Percentiles rank a stretch among this genome's conserved stretches.
phyloP scores from a whole-genome alignment of 2,888 invertebrate genomes.

The Chaitophorus viminalis region DNA sequence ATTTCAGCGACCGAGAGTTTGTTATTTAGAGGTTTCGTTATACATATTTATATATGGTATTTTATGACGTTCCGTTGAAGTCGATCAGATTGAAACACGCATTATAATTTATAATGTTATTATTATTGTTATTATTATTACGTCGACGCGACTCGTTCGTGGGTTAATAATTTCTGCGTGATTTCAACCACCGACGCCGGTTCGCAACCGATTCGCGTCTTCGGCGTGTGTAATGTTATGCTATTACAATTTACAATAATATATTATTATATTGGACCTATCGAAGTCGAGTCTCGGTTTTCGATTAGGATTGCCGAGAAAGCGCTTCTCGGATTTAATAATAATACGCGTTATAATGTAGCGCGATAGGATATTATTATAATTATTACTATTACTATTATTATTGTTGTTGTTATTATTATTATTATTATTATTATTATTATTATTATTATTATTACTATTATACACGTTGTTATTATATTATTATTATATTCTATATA shows the following conservation, averaged over 20 bases:
- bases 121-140: too few species aligned
- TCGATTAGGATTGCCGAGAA: background rate
- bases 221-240: background rate
- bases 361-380: background rate
- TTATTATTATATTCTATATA: background rate
- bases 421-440: too few species aligned
- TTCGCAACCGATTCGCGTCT: background rate
- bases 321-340: background rate
- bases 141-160: too few species aligned
- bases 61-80: too few species aligned
- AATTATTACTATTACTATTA: too few species aligned
- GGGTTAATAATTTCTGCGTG: background rate
- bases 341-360: background rate
- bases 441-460: too few species aligned
- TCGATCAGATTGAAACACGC: too few species aligned
- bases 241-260: background rate
- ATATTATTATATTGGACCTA: too few species aligned
- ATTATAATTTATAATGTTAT: too few species aligned
- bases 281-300: background rate
- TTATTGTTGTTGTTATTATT: background rate
- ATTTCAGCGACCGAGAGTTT: too few species aligned
- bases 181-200: background rate
- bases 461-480: background rate
- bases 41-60: too few species aligned
- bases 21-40: too few species aligned